These are phyloP conservation scores for Motacilla tschutschensis DNA, from an alignment of 2,113 vertebrate genomes.

Conservation along the genomic window DNA sequence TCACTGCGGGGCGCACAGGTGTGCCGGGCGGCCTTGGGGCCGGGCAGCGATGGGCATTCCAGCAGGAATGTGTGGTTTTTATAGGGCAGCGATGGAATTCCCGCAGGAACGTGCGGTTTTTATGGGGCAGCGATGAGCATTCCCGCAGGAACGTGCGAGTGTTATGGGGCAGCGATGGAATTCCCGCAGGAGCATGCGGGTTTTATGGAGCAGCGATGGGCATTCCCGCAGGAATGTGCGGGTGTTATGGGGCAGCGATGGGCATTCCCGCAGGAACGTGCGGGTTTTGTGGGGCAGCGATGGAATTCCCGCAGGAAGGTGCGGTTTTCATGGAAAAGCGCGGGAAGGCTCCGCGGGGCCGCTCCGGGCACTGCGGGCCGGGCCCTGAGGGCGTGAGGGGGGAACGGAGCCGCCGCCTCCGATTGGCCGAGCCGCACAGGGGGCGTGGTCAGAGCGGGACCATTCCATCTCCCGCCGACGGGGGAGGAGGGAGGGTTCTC, in stretches of 20 bases:
- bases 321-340: not conserved
- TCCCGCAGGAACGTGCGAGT: no score
- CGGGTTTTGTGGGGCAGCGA: rapidly evolving
- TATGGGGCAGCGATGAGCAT: rapidly evolving
- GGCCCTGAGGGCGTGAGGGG: not conserved
- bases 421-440: not conserved
- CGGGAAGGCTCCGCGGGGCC: rapidly evolving
- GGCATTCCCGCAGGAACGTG: rapidly evolving
- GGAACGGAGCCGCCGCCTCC: not conserved
- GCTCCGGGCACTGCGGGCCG: not conserved
- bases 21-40: rapidly evolving
- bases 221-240: no score
- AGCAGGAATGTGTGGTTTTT: rapidly evolving
- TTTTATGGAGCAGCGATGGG: rapidly evolving
- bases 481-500: rapidly evolving
- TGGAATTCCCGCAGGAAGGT: rapidly evolving
- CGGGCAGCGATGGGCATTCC: rapidly evolving
- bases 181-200: no score
- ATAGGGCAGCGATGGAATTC: no score
- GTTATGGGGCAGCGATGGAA: no score
- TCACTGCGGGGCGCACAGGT: rapidly evolving
- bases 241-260: rapidly evolving
- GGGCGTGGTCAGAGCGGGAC: not conserved
- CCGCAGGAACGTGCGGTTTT: no score
- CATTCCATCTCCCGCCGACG: not conserved